Evolutionary conservation across 2,797 vertebrate genomes (phyloP).

Genomic region (Mareca penelope): DNA sequence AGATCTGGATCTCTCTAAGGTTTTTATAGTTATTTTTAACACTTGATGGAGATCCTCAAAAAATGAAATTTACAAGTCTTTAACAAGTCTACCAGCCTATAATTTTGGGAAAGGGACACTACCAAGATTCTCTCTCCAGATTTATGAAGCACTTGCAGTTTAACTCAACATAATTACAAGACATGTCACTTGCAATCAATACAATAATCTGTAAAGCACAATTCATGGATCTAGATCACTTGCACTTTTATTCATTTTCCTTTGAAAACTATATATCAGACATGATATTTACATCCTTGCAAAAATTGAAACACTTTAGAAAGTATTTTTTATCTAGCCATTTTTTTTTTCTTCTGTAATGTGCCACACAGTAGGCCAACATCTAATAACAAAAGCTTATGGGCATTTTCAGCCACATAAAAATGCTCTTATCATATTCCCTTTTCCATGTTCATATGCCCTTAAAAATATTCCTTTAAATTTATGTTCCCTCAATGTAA

Average conservation of each 20-base stretch:
- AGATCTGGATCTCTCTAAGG: background rate
- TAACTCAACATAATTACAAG: background rate
- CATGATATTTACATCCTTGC: background rate
- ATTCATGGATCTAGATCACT: background rate
- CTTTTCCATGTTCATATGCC: background rate
- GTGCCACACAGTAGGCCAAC: background rate
- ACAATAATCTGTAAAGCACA: background rate
- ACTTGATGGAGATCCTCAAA: background rate
- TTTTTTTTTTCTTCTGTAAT: background rate
- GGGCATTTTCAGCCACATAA: slow-evolving; percentile 5
- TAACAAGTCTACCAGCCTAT: background rate
- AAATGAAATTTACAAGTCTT: background rate
- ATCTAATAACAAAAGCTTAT: slow-evolving; percentile 30
- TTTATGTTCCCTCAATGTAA: background rate
- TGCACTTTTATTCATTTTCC: background rate
- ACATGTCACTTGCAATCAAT: background rate
- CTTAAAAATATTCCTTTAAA: background rate
- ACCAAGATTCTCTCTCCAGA: background rate
- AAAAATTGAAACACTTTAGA: background rate
- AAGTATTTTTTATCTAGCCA: background rate
- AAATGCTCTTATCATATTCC: background rate
- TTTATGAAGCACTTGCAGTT: background rate
- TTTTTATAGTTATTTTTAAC: background rate
- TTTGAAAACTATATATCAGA: background rate
- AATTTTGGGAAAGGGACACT: background rate